Evolutionary conservation across 2,888 invertebrate species (phyloP), one percentile per base, ranked within the genome.

Genomic region (Tetheella fluctuosa): DNA sequence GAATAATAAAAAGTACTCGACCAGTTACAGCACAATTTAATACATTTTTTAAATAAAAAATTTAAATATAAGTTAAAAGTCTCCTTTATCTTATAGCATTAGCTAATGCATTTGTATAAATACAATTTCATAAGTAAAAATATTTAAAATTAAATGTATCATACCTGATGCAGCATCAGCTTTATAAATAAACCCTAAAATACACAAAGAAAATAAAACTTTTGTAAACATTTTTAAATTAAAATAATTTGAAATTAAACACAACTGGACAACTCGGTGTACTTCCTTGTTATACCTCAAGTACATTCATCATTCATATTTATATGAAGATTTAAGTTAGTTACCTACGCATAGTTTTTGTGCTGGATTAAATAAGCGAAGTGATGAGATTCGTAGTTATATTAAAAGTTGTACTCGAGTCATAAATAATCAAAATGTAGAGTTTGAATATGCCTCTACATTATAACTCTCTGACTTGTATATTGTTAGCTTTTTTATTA

Each of bases 231-330:
- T 55, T 15, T 34, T 55, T n/a, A 37, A 20, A n/a, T n/a, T 55
- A 8, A 20, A 15, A 12, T 17, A n/a, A 25, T 17, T 54, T 17
- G 6, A 55, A 48, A 17, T 37, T 34, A 13, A 34, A 23, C 55
- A 55, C 55, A 37, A 37, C 55, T 60, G 17, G 7, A 57, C 37
- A 54, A 57, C 15, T 42, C 55, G n/a, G 30, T 30, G 28, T 57
- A 28, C 28, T 52, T 48, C 57, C 28, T 12, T 52, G 57, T 34
- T 55, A 55, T 55, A 55, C 7, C 4, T 23, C 12, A 17, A 34
- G 37, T 20, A 34, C 17, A 37, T 55, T 25, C 0, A 23, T 5
- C 34, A 37, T 23, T 37, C 55, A 55, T 55, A 34, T 55, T 23
- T 55, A 55, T 28, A 28, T 28, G 28, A 17, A 28, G 8, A 28